Evolutionary conservation across 2,113 vertebrate species (phyloP).

Genomic region (Sylvietta virens): DNA sequence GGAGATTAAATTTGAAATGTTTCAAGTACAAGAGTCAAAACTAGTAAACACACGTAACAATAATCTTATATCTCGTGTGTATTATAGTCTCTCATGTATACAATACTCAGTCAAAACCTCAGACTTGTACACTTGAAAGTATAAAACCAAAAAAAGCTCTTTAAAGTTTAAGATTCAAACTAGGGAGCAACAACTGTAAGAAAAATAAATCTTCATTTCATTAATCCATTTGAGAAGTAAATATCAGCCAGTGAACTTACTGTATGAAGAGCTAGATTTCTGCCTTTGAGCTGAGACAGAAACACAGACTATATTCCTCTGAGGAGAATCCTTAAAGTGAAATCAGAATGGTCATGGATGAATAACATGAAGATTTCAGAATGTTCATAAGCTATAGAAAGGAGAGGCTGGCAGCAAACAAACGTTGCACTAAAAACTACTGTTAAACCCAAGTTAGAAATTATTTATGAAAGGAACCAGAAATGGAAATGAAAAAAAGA

Average conservation of each 20-base stretch:
- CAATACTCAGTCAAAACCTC: not conserved
- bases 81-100: not conserved
- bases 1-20: not conserved
- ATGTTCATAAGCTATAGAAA: not conserved
- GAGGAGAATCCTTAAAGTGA: not conserved
- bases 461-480: not conserved
- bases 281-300: not conserved
- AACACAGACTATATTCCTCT: not conserved
- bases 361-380: not conserved
- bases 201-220: not conserved
- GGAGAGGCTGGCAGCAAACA: not conserved
- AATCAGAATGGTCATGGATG: not conserved
- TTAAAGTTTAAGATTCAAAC: not conserved
- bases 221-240: not conserved
- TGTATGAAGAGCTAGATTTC: not conserved
- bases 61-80: not conserved
- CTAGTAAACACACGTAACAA: not conserved
- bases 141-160: not conserved
- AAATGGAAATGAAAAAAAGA: not conserved
- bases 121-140: not conserved
- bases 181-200: not conserved
- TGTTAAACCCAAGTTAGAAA: not conserved
- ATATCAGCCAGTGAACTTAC: not conserved
- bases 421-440: not conserved
- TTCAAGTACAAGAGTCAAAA: not conserved